Conservation (phyloP, 1,140 invertebrate species). For the Caenorhabditis briggsae region DNA sequence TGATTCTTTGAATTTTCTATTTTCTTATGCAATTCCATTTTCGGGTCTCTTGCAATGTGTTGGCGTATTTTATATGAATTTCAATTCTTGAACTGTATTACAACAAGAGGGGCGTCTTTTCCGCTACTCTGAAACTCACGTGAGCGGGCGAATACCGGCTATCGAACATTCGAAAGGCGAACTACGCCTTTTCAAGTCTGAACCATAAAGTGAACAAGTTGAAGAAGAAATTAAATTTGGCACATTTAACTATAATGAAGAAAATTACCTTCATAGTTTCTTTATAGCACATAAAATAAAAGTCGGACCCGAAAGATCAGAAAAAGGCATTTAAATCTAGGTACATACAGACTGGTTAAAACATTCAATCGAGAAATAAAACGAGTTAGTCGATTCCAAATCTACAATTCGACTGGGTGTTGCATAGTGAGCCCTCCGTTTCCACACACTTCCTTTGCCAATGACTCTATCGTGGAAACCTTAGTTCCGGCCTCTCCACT, state of each 20-base stretch:
- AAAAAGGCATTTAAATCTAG: conserved; percentile 45
- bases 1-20: neutral
- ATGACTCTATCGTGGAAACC: conserved; percentile 13
- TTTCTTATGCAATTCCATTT: neutral
- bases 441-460: conserved; percentile 51
- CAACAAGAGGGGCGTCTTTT: too few species aligned
- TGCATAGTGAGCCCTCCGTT: conserved; percentile 46
- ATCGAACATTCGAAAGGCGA: too few species aligned
- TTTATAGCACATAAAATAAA: conserved; percentile 54
- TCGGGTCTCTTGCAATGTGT: conserved; percentile 17
- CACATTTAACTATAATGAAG: too few species aligned
- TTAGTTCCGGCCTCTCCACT: neutral
- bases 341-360: conserved; percentile 27
- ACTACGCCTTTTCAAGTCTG: too few species aligned
- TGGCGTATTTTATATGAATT: conserved; percentile 1
- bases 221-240: too few species aligned
- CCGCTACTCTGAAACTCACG: too few species aligned
- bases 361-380: neutral
- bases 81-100: neutral
- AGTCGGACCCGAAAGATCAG: conserved; percentile 26
- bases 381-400: neutral
- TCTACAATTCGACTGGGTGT: conserved; percentile 37
- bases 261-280: neutral
- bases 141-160: too few species aligned
- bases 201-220: too few species aligned